Base-by-base conservation (phyloP, 2,113 vertebrate species). In the Elgaria multicarinata region DNA sequence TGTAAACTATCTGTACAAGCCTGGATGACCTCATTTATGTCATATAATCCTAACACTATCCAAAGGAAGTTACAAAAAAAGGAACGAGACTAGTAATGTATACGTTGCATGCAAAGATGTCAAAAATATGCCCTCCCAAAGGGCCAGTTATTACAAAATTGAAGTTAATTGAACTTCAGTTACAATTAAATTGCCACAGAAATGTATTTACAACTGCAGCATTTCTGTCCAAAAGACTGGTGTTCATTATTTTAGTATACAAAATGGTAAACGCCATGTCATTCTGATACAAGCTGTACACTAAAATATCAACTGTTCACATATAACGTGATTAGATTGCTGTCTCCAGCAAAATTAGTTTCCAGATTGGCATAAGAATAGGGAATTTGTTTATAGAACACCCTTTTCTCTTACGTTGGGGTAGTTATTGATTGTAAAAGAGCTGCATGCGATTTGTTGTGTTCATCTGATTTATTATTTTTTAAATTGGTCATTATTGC, bases 21-120 rank as follows among this genome's bases (percentile, higher is more conserved):
- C 86, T 92, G 83, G 62, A 90, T 93, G 87, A 95, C 87, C 89
- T 97, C 94, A 94, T 94, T 90, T 90, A 91, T 93, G 92, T 95
- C 87, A 92, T 87, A 92, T 87, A 90, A 42, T 78, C 86, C 80
- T 79, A 91, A 93, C 92, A 93, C 91, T 92, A 92, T 82, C 90
- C 86, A 87, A 93, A 92, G 93, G 39, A 0, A n/a, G 92, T 92
- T 84, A 89, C 42, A 90, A 83, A 92, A 87, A 86, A 87, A 83
- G 92, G 74, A 93, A 86, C 81, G 78, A 85, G 85, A 74, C 82
- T 87, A 31, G 93, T 93, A 96, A 94, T 89, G 76, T 93, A 1
- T 83, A 71, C 69, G 74, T 95, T 96, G 80, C 89, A 89, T 92
- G 93, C 92, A 92, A 93, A 95, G 87, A 55, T 72, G 90, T 89